Evolutionary conservation across 2,797 vertebrate species (phyloP).

Genomic region (Sebastes diploproa): DNA sequence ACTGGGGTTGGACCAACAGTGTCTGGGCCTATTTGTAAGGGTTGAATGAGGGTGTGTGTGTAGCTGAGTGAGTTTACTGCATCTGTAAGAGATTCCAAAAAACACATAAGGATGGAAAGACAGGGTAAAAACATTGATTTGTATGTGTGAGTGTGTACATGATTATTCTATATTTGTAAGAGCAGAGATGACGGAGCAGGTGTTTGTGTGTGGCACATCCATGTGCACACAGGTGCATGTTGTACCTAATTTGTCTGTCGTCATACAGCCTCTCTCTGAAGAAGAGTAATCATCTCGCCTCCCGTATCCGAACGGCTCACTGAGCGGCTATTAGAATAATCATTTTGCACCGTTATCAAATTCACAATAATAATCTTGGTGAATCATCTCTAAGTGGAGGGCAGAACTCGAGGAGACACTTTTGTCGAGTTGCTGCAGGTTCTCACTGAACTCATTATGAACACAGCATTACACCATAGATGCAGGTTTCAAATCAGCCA

Average conservation of each 20-base stretch:
- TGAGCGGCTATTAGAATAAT: slow-evolving; percentile 37
- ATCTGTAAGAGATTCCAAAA: not conserved
- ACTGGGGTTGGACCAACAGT: slow-evolving; percentile 11
- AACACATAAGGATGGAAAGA: fast-evolving
- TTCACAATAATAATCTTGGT: slow-evolving; percentile 27
- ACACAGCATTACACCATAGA: not conserved
- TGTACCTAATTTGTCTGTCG: not conserved
- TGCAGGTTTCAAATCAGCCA: not conserved
- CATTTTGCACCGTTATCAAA: slow-evolving; percentile 12
- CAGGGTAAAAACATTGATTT: not conserved
- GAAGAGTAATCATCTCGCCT: slow-evolving; percentile 18
- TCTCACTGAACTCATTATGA: not conserved
- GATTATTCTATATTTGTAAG: not conserved
- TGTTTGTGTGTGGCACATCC: not conserved
- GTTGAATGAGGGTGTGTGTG: slow-evolving; percentile 16
- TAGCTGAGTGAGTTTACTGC: not conserved
- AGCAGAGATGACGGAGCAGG: not conserved
- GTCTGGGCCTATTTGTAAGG: not conserved
- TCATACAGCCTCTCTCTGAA: not conserved
- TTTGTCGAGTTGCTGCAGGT: slow-evolving; percentile 5
- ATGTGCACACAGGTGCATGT: not conserved
- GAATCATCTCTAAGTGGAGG: slow-evolving; percentile 14
- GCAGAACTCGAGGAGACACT: slow-evolving; percentile 11
- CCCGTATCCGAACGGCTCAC: not conserved
- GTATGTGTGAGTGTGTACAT: slow-evolving; percentile 6